Conservation (phyloP, 1,140 invertebrate species). For the Bombus turneri region DNA sequence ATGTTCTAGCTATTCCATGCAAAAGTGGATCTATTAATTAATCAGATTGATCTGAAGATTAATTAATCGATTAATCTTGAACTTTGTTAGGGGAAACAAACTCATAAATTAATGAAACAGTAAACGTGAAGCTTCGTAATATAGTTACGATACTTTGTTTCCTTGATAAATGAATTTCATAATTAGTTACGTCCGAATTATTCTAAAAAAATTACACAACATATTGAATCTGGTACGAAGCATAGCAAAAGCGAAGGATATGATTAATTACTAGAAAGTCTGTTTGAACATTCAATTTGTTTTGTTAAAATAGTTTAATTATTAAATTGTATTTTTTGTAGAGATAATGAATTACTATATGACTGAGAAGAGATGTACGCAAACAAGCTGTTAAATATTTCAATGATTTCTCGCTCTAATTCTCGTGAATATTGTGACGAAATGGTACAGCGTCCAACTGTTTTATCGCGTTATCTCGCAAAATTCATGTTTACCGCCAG, state of each 20-base stretch:
- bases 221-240: not conserved
- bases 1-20: not conserved
- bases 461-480: constrained; percentile 1
- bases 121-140: not conserved
- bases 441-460: not conserved
- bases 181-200: not conserved
- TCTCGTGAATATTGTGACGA: not conserved
- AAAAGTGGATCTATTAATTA: not conserved
- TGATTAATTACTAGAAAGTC: not conserved
- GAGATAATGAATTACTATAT: not conserved
- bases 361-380: not conserved
- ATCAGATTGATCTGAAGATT: not conserved
- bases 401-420: not conserved
- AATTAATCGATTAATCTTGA: not conserved
- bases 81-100: not conserved
- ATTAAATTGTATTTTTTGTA: not conserved
- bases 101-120: not conserved
- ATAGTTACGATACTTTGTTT: not conserved
- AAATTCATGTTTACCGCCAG: not conserved
- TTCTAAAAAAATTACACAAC: not conserved
- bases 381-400: not conserved
- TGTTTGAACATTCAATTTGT: not conserved
- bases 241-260: not conserved
- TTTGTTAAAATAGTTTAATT: not conserved
- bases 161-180: not conserved